Evolutionary conservation across 1,140 invertebrate species (phyloP).

Genomic region (Plutomurus gul): DNA sequence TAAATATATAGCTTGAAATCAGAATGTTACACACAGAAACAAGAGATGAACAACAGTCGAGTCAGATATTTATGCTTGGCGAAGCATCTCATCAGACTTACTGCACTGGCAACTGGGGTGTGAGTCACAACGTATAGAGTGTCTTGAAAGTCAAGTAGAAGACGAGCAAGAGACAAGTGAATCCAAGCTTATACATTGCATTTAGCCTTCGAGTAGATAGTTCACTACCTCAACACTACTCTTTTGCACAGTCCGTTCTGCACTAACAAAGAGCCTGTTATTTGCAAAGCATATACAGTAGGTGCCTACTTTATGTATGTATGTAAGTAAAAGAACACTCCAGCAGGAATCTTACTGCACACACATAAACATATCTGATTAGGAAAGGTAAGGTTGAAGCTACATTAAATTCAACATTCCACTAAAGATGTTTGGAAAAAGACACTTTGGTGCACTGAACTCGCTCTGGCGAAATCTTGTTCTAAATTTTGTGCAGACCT

Average conservation of each 20-base stretch:
- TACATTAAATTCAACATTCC: slow-evolving; percentile 16
- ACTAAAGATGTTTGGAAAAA: neutral
- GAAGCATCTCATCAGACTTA: slow-evolving; percentile 32
- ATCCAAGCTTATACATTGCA: too few species aligned
- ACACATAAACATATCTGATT: slow-evolving; percentile 12
- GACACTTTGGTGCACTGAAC: neutral
- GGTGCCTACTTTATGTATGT: neutral
- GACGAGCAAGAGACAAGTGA: slow-evolving; percentile 11
- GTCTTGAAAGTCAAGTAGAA: slow-evolving; percentile 13
- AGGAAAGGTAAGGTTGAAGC: neutral
- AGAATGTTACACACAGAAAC: neutral
- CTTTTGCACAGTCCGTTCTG: too few species aligned
- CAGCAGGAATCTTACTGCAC: neutral
- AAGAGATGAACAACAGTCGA: slow-evolving; percentile 28
- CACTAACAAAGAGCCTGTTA: too few species aligned
- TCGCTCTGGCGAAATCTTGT: too few species aligned
- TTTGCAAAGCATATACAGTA: too few species aligned
- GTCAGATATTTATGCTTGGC: slow-evolving; percentile 36
- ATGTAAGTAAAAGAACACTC: neutral
- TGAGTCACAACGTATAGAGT: too few species aligned
- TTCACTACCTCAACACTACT: too few species aligned
- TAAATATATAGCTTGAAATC: neutral
- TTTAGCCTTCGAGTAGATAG: too few species aligned
- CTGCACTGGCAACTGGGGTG: too few species aligned
- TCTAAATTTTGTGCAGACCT: too few species aligned